Base-by-base conservation (phyloP, 2,113 vertebrate genomes). In the Labeo rohita region DNA sequence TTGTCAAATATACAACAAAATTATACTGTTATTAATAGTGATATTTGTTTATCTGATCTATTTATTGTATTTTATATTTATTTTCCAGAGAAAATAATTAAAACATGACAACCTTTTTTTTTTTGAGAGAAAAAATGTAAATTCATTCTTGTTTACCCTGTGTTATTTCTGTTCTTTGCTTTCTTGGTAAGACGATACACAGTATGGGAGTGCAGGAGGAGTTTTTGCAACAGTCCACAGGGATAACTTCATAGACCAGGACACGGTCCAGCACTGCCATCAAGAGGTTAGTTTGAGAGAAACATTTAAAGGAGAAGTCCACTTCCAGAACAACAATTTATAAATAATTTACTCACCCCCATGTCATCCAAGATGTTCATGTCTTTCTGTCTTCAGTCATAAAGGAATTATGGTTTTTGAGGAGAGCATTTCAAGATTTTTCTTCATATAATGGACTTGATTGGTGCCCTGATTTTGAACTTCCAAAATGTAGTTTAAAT, bases 281-380 rank as follows among this genome's bases (percentile, higher is more conserved):
- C 88, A 87, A 56, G 61, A 89, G 86, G 88, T 89, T 12, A 74
- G 73, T 77, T 0, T 23, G 73, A 39, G 45, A 75, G 5, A 59
- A 36, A 4, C 50, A 39, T 18, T 61, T 1, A 28, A 28, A 28
- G 28, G 28, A 28, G 28, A 28, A 28, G 28, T 28, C 28, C 28
- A 28, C 28, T 28, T 28, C 28, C 28, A 28, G 28, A 28, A 28
- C 28, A 28, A 2, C 28, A 28, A 28, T 28, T 28, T 28, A 28
- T 28, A 28, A 28, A 28, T 28, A 28, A 28, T 28, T 28, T 28
- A 28, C 28, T 28, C 28, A 28, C 28, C 28, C 28, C 28, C 28
- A 1, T 28, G 28, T 28, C 28, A 28, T 28, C 28, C 28, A 28
- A 28, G 28, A 28, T 28, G 28, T 28, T 28, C 28, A 28, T 28